phyloP scores from a whole-genome alignment of 2,888 invertebrate species.

The Nymphalis polychloros region DNA sequence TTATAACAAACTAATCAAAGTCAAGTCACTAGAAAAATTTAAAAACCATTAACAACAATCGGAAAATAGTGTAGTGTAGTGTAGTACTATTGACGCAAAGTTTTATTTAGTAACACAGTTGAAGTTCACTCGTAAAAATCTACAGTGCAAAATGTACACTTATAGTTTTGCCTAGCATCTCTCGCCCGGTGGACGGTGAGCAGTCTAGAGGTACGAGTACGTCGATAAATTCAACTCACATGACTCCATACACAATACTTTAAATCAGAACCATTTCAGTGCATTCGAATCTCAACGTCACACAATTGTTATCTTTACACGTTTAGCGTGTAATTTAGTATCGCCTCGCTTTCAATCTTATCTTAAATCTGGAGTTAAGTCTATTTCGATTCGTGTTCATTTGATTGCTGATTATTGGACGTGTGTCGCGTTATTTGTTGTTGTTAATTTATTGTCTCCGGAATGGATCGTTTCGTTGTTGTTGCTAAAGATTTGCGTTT shows the following conservation, averaged over 20 bases:
- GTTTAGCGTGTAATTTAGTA: constrained; percentile 1
- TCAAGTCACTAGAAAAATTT: no score
- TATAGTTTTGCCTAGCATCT: not conserved
- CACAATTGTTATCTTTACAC: not conserved
- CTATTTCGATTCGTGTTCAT: constrained; percentile 17
- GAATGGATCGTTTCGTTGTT: constrained; percentile 28
- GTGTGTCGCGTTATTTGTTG: constrained; percentile 12
- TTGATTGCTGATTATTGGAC: constrained; percentile 18
- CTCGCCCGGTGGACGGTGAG: not conserved
- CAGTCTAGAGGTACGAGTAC: not conserved
- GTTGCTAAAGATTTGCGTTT: constrained; percentile 48
- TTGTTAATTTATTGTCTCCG: not conserved
- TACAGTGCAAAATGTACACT: no score
- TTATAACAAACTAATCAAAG: no score
- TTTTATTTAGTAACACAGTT: no score
- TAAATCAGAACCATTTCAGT: constrained; percentile 26
- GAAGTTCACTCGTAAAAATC: no score
- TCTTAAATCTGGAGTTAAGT: constrained; percentile 30
- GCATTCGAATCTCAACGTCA: constrained; percentile 10
- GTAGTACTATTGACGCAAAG: no score
- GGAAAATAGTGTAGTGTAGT: no score
- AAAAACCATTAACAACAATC: no score
- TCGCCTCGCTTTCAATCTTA: constrained; percentile 30
- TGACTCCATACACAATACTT: constrained; percentile 13
- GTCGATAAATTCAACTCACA: constrained; percentile 21